phyloP scores from a whole-genome alignment of 2,888 invertebrate species.

The Chirona hameri region DNA sequence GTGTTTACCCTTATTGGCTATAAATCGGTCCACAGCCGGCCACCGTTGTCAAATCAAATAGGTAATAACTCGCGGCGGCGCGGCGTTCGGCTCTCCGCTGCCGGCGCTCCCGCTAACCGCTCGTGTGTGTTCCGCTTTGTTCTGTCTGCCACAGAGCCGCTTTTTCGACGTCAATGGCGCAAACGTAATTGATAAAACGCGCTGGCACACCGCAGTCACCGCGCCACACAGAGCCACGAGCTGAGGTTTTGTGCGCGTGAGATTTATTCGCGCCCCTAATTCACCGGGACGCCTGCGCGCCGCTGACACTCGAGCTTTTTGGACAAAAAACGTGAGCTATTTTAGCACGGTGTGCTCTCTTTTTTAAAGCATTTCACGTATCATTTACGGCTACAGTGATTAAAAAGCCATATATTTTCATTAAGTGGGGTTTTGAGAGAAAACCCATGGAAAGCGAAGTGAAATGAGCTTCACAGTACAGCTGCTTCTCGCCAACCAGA shows the following conservation, averaged over 20 bases:
- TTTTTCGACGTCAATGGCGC: constrained; percentile 1
- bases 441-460: neutral
- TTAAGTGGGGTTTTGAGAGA: neutral
- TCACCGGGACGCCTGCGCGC: neutral
- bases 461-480: neutral
- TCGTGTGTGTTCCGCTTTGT: neutral
- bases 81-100: neutral
- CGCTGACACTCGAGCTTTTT: neutral
- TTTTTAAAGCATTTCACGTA: constrained; percentile 11
- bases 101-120: neutral
- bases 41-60: constrained; percentile 10
- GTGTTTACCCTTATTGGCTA: constrained; percentile 25
- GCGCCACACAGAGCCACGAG: neutral
- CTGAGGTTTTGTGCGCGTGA: neutral
- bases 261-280: constrained; percentile 5
- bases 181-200: constrained; percentile 25
- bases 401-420: constrained; percentile 14
- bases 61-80: constrained; percentile 5
- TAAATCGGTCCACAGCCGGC: neutral
- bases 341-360: neutral
- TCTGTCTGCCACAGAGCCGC: neutral
- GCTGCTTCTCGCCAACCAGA: neutral
- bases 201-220: neutral
- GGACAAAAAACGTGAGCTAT: neutral
- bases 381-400: constrained; percentile 11